These are phyloP conservation scores for Hofmannophila pseudospretella DNA, from an alignment of 2,888 invertebrate species.

Conservation along the genomic window DNA sequence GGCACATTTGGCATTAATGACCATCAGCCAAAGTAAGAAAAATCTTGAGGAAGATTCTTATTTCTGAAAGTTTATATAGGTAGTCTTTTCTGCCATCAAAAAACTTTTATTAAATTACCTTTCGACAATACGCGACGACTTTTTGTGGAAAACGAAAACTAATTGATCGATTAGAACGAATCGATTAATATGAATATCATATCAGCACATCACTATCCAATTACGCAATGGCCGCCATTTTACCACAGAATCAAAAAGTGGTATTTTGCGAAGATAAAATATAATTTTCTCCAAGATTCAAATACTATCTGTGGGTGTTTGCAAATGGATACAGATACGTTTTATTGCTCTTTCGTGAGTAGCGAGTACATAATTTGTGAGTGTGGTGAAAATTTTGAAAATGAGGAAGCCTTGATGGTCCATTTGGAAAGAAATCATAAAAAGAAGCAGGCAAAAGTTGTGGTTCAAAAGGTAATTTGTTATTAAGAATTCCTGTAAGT, in stretches of 20 bases:
- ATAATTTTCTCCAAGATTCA: slow-evolving; percentile 1
- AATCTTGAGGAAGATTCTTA: too few relatives aligned
- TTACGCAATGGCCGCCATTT: background rate
- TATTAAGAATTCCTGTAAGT: too few relatives aligned
- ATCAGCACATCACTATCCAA: background rate
- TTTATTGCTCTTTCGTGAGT: slow-evolving; percentile 54
- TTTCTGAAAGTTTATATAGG: too few relatives aligned
- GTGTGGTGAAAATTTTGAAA: slow-evolving; percentile 53
- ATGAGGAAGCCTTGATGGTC: slow-evolving; percentile 39
- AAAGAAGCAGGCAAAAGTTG: slow-evolving; percentile 29
- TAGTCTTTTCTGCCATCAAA: too few relatives aligned
- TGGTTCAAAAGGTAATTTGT: background rate
- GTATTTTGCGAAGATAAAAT: slow-evolving; percentile 8
- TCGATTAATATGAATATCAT: too few relatives aligned
- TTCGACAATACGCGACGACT: too few relatives aligned
- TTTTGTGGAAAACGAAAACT: too few relatives aligned
- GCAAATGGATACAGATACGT: slow-evolving; percentile 32
- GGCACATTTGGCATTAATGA: too few relatives aligned
- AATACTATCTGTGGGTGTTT: slow-evolving; percentile 46
- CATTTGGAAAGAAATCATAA: slow-evolving; percentile 46
- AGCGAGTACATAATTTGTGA: slow-evolving; percentile 63
- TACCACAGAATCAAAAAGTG: slow-evolving; percentile 6
- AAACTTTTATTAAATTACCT: too few relatives aligned
- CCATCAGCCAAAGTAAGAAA: too few relatives aligned
- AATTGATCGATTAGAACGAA: background rate